Conservation (phyloP, 2,888 invertebrate genomes). For the Spisula subtruncata region DNA sequence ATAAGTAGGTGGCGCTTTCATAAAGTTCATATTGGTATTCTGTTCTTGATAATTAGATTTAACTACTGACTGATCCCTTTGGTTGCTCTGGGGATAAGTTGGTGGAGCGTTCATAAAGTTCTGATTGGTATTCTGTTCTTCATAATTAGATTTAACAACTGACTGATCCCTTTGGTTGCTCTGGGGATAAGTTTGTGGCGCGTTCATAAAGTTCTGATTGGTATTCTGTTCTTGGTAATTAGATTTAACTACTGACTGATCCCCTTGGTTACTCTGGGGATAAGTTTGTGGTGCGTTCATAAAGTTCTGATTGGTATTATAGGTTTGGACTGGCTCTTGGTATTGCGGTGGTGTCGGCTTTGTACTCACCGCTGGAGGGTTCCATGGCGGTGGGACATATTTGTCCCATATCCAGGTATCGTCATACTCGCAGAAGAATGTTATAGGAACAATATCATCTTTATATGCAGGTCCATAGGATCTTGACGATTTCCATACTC, state of each 20-base stretch:
- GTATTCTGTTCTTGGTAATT: not conserved
- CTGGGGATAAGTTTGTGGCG: no score
- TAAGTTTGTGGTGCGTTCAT: not conserved
- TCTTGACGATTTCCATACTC: slow-evolving; percentile 43
- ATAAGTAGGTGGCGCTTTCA: no score
- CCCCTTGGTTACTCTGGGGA: not conserved
- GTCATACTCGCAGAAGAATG: slow-evolving; percentile 67
- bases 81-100: not conserved
- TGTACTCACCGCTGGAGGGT: not conserved
- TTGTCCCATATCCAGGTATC: slow-evolving; percentile 61
- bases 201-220: not conserved
- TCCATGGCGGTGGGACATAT: not conserved
- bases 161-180: not conserved
- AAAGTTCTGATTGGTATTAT: not conserved
- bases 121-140: not conserved
- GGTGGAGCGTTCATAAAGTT: not conserved
- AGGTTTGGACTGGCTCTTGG: not conserved
- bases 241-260: not conserved
- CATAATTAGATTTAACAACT: not conserved
- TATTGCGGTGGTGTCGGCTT: not conserved
- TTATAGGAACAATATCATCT: slow-evolving; percentile 41
- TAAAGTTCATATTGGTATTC: not conserved
- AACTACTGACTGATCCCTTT: not conserved
- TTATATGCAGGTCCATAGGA: slow-evolving; percentile 47
- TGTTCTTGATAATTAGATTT: not conserved